A percentile compares a stretch with the other conserved stretches of the same genome.
Evolutionary conservation across 2,888 invertebrate genomes (phyloP).

Genomic region (Spialia ferax): DNA sequence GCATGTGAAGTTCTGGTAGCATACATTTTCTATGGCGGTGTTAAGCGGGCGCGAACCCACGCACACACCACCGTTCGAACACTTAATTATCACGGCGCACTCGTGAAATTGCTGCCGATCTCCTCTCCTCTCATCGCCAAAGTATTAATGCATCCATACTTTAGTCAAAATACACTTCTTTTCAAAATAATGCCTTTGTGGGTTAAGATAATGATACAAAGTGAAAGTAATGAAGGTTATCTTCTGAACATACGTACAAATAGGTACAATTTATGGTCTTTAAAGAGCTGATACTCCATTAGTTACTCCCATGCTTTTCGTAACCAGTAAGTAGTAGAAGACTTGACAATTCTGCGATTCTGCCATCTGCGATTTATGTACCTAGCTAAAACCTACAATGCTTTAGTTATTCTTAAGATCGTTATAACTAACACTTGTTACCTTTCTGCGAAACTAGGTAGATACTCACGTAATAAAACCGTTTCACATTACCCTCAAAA

Average conservation of each 20-base stretch:
- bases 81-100: slow-evolving; percentile 79
- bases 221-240: neutral
- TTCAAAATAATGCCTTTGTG: neutral
- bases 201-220: neutral
- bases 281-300: too few relatives aligned
- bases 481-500: neutral
- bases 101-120: slow-evolving; percentile 80
- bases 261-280: neutral
- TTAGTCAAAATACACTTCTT: neutral
- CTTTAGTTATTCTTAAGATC: too few relatives aligned
- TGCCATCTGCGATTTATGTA: too few relatives aligned
- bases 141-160: slow-evolving; percentile 40
- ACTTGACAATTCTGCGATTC: too few relatives aligned
- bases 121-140: slow-evolving; percentile 75
- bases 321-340: too few relatives aligned
- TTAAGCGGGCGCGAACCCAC: slow-evolving; percentile 54
- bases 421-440: too few relatives aligned
- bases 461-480: too few relatives aligned
- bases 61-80: slow-evolving; percentile 73
- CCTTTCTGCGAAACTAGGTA: too few relatives aligned
- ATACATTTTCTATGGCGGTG: slow-evolving; percentile 15
- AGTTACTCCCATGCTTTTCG: too few relatives aligned
- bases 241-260: neutral
- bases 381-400: too few relatives aligned
- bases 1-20: neutral